Conservation (phyloP, 1,140 invertebrate genomes). For the Platyscapa corneri region DNA sequence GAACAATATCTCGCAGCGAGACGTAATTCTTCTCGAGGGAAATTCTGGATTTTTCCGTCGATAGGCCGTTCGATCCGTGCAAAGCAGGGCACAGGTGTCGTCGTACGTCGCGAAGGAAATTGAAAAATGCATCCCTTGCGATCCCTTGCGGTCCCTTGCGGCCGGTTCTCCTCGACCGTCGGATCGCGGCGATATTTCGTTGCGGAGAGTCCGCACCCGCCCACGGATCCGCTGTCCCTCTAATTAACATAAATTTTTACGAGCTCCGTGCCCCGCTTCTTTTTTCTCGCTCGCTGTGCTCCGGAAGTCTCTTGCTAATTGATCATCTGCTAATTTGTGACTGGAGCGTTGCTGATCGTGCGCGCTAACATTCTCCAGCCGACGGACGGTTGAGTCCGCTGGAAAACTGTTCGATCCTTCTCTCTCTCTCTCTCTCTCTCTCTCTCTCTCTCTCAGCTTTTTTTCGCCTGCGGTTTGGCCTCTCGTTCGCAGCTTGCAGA, state of each 20-base stretch:
- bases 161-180: constrained; percentile 10
- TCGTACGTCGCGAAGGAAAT: background rate
- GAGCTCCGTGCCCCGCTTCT: background rate
- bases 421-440: background rate
- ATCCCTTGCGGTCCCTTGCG: no score
- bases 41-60: no score
- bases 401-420: background rate
- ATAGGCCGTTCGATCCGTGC: no score
- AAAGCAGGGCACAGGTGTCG: background rate
- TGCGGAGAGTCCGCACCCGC: background rate
- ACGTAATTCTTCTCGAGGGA: no score
- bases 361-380: background rate
- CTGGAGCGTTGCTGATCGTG: constrained; percentile 4
- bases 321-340: constrained; percentile 69
- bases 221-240: background rate
- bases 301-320: constrained; percentile 65
- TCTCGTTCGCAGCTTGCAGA: no score
- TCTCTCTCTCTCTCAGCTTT: background rate
- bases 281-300: no score
- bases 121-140: background rate
- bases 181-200: constrained; percentile 29
- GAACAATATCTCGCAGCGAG: no score
- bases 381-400: background rate
- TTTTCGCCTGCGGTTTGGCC: no score
- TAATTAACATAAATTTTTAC: constrained; percentile 21